Conservation (phyloP, 2,113 vertebrate genomes). For the Todiramphus saurophagus region DNA sequence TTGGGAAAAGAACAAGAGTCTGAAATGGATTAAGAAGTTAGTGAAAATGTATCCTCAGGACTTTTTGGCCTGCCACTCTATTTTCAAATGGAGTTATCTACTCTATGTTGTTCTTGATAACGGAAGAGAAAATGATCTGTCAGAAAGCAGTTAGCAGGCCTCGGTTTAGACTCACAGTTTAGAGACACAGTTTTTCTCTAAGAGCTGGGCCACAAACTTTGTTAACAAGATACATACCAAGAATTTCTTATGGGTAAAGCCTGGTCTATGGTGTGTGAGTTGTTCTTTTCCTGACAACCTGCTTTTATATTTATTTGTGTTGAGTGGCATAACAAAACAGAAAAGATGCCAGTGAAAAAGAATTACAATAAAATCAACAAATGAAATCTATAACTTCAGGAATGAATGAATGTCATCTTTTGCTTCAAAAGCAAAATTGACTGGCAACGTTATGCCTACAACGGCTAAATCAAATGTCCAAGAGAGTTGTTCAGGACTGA, state of each 20-base stretch:
- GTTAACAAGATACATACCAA: constrained; percentile 3
- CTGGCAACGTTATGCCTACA: constrained; percentile 62
- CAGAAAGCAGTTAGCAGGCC: constrained; percentile 58
- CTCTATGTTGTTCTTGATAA: constrained; percentile 53
- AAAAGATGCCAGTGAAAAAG: constrained; percentile 22
- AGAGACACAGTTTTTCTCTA: not conserved
- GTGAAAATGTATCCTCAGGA: constrained; percentile 52
- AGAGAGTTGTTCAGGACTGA: constrained; percentile 73
- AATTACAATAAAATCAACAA: constrained; percentile 35
- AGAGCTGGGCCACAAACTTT: constrained; percentile 33
- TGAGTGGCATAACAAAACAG: constrained; percentile 42
- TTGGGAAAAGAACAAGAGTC: constrained; percentile 27
- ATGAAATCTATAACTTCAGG: constrained; percentile 43
- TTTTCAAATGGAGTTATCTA: constrained; percentile 61
- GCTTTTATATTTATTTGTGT: constrained; percentile 36
- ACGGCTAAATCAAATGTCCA: constrained; percentile 80
- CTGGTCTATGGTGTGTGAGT: not conserved
- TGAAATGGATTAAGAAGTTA: constrained; percentile 59
- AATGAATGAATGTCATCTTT: constrained; percentile 55
- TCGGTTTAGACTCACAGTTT: not conserved
- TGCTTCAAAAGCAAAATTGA: constrained; percentile 66
- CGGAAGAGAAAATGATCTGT: constrained; percentile 60
- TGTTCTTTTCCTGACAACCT: not conserved
- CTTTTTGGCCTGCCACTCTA: constrained; percentile 59
- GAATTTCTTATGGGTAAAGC: not conserved